phyloP scores from a whole-genome alignment of 2,113 vertebrate species.

The Egretta garzetta region DNA sequence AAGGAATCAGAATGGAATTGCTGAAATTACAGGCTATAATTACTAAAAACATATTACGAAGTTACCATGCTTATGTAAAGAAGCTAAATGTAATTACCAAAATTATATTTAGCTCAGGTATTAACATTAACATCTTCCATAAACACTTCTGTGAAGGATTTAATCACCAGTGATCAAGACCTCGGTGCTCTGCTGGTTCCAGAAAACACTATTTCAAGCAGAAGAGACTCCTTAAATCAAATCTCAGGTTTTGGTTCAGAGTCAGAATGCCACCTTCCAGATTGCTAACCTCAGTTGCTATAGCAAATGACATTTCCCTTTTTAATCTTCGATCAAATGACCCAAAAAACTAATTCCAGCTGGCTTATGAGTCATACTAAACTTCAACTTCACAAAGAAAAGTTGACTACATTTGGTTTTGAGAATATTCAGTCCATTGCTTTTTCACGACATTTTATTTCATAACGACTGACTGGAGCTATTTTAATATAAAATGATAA shows the following conservation, averaged over 20 bases:
- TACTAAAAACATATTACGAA: neutral
- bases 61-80: neutral
- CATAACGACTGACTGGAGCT: neutral
- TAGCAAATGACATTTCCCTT: neutral
- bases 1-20: neutral
- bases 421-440: neutral
- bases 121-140: neutral
- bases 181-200: neutral
- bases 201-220: neutral
- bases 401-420: neutral
- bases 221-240: neutral
- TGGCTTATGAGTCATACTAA: neutral
- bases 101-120: neutral
- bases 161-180: neutral
- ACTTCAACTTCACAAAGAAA: neutral
- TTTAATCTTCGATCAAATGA: neutral
- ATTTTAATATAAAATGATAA: neutral
- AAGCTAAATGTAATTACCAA: neutral
- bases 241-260: neutral
- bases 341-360: neutral
- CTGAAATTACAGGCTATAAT: neutral
- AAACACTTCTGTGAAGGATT: neutral
- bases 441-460: constrained; percentile 11
- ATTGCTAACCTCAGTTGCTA: neutral
- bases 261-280: neutral